Conservation (phyloP, 2,797 vertebrate species). For the Cuculus canorus region DNA sequence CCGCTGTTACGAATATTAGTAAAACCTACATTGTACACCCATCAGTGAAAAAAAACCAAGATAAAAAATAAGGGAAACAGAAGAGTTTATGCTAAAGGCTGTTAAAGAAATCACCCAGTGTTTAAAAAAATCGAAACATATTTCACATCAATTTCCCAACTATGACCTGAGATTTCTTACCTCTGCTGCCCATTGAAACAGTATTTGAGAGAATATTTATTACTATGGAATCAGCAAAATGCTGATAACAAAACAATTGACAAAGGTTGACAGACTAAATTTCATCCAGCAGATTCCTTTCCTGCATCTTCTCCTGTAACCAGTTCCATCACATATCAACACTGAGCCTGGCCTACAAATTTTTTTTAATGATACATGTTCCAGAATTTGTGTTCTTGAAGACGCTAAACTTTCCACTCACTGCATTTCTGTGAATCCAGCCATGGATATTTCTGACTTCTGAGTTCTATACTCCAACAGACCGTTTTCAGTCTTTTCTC, state of each 20-base stretch:
- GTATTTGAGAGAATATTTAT: background rate
- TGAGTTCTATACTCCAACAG: background rate
- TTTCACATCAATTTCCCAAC: background rate
- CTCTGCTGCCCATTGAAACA: background rate
- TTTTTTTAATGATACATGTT: background rate
- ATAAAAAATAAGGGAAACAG: background rate
- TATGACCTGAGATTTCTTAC: background rate
- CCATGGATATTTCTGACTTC: background rate
- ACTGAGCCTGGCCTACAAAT: background rate
- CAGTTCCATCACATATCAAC: background rate
- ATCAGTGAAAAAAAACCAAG: slow-evolving; percentile 6
- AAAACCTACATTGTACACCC: background rate
- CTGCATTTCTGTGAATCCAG: background rate
- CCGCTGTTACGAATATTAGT: background rate
- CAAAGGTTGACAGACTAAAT: background rate
- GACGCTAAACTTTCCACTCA: background rate
- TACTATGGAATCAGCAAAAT: background rate
- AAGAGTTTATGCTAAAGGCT: background rate
- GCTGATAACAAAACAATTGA: background rate
- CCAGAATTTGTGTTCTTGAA: background rate
- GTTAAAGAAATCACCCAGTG: background rate
- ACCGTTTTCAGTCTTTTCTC: background rate
- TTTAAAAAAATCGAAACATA: background rate
- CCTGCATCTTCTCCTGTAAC: background rate
- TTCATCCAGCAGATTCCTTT: background rate